Conservation (phyloP, 2,797 vertebrate genomes). For the Myripristis jacobus region DNA sequence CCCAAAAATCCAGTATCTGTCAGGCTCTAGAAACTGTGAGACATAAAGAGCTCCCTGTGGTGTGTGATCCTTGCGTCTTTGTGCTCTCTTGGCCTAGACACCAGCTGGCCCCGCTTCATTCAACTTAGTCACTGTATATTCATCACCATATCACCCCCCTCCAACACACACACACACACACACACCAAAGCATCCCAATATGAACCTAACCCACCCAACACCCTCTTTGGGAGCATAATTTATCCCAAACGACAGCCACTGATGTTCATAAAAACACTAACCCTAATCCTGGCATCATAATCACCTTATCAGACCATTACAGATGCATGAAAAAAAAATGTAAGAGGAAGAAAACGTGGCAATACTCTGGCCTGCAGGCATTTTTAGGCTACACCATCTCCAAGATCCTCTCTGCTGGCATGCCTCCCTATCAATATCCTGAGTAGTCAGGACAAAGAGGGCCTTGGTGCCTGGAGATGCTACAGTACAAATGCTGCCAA, state of each 20-base stretch:
- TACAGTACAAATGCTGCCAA: background rate
- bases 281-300: conserved; percentile 50
- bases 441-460: conserved; percentile 9
- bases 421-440: conserved; percentile 39
- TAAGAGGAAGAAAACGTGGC: conserved; percentile 12
- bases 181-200: conserved; percentile 9
- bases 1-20: too few relatives aligned
- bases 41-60: conserved; percentile 29
- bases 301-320: conserved; percentile 45
- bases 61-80: conserved; percentile 47
- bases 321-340: conserved; percentile 29
- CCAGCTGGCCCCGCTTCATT: conserved; percentile 68
- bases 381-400: conserved; percentile 40
- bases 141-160: conserved; percentile 55
- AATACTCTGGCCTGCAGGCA: conserved; percentile 26
- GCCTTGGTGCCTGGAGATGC: conserved; percentile 11
- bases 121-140: conserved; percentile 56
- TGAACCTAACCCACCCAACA: background rate
- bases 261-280: conserved; percentile 24
- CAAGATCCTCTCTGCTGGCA: conserved; percentile 50
- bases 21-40: too few relatives aligned
- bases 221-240: conserved; percentile 1
- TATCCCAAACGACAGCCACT: conserved; percentile 42
- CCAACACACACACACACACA: conserved; percentile 17
- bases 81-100: conserved; percentile 55